These are phyloP conservation scores for Eulithis prunata DNA, from an alignment of 2,888 invertebrate genomes.

Conservation along the genomic window DNA sequence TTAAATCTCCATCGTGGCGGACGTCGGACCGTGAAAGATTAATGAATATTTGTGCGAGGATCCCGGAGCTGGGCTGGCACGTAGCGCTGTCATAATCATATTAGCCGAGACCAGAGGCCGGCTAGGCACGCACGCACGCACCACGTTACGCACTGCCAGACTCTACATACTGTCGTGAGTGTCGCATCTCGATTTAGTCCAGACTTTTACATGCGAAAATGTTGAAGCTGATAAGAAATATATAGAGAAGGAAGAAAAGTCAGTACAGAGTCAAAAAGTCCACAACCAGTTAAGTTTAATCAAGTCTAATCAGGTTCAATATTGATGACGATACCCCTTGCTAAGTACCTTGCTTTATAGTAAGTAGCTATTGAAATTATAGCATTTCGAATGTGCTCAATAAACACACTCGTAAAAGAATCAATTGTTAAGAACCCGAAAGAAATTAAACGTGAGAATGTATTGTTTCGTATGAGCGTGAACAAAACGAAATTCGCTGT, in stretches of 20 bases:
- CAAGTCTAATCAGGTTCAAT: too few relatives aligned
- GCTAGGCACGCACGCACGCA: slow-evolving; percentile 74
- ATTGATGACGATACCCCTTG: slow-evolving; percentile 25
- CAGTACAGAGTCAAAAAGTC: too few relatives aligned
- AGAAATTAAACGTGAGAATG: slow-evolving; percentile 84
- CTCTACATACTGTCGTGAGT: slow-evolving; percentile 37
- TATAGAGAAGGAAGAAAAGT: not conserved
- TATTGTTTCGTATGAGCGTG: slow-evolving; percentile 81
- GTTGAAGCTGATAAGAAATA: not conserved
- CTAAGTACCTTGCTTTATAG: slow-evolving; percentile 46
- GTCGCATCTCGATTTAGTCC: slow-evolving; percentile 31
- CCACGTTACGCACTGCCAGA: slow-evolving; percentile 51
- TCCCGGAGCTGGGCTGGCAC: slow-evolving; percentile 81
- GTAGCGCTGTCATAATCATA: slow-evolving; percentile 84
- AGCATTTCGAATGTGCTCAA: slow-evolving; percentile 77
- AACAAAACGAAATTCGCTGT: slow-evolving; percentile 77
- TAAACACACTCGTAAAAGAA: slow-evolving; percentile 84
- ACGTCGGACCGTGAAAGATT: slow-evolving; percentile 85
- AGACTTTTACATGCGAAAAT: slow-evolving; percentile 14
- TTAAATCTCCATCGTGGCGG: slow-evolving; percentile 84
- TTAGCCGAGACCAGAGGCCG: slow-evolving; percentile 78
- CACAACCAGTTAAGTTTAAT: too few relatives aligned
- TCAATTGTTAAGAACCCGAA: slow-evolving; percentile 78
- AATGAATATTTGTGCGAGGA: slow-evolving; percentile 84
- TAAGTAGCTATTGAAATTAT: slow-evolving; percentile 73